Conservation (phyloP, 1,140 invertebrate species). For the Thaumatotibia leucotreta region DNA sequence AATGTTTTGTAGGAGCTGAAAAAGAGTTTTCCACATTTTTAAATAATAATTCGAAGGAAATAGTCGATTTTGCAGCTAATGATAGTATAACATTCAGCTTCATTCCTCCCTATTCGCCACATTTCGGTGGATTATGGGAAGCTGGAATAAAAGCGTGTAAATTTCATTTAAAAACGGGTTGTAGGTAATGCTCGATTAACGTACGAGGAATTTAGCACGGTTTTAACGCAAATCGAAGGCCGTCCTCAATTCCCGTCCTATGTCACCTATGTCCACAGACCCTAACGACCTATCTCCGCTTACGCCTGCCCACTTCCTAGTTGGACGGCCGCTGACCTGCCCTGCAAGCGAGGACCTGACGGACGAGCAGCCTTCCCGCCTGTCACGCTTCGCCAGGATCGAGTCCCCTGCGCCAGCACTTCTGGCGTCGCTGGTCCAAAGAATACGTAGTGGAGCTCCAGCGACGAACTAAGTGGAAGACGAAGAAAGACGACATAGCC, state of each 20-base stretch:
- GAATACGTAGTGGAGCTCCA: not conserved
- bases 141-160: not conserved
- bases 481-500: not conserved
- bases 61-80: too few relatives aligned
- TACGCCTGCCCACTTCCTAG: not conserved
- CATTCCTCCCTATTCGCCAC: too few relatives aligned
- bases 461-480: not conserved
- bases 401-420: slow-evolving; percentile 3
- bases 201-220: slow-evolving; percentile 21
- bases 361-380: not conserved
- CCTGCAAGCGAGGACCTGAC: not conserved
- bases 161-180: not conserved
- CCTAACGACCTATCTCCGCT: not conserved
- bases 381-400: not conserved
- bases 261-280: slow-evolving; percentile 8
- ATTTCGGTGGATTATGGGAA: too few relatives aligned
- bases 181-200: slow-evolving; percentile 16
- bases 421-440: not conserved
- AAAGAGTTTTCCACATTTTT: not conserved
- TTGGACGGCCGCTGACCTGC: not conserved
- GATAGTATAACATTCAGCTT: too few relatives aligned
- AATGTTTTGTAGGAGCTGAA: not conserved
- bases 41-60: not conserved
- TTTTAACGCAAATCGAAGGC: slow-evolving; percentile 25
- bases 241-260: slow-evolving; percentile 16